Evolutionary conservation across 2,113 vertebrate genomes (phyloP), one percentile per base, ranked within the genome.

Genomic region (Haplotaxodon microlepis): DNA sequence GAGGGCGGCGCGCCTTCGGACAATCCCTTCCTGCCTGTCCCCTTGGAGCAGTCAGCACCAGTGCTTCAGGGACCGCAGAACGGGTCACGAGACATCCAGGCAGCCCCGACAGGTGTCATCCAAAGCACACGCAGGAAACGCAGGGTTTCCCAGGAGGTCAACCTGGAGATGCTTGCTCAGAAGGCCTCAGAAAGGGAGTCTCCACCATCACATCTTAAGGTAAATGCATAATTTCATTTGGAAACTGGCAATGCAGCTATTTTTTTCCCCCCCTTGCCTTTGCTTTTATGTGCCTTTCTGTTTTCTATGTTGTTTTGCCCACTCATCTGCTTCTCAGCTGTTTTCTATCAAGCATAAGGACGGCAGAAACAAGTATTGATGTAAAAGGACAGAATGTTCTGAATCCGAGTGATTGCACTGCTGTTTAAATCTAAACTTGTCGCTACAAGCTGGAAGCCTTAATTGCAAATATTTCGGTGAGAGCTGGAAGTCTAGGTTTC

Each of bases 171-270:
- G 14, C 93, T 99, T 69, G 98, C 98, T 34, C 98, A 99, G 90
- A 98, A 99, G 94, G 98, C 98, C 10, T 98, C 97, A 2, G 98
- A 99, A 90, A 97, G 98, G 96, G 98, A 98, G 93, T 98, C 97
- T 2, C 95, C 99, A 57, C 98, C 96, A 1, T 85, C 94, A 2
- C 95, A 94, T 31, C 40, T 90, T 19, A 96, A 95, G 96, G 97
- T 97, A 94, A 92, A 86, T 6, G 9, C 9, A 42, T 9, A 5
- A 8, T 90, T 45, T 29, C 4, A 9, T 88, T 42, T 42, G 54
- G 3, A 69, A 16, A 84, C n/a, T 45, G 45, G 27, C 45, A 78
- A 38, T 83, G 29, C 13, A 36, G 13, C 42, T 16, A 50, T n/a
- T 14, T 21, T 17, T 7, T 1, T 1, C 2, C 2, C 51, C 51